phyloP scores from a whole-genome alignment of 2,888 invertebrate species.

The Clistopyga incitator region DNA sequence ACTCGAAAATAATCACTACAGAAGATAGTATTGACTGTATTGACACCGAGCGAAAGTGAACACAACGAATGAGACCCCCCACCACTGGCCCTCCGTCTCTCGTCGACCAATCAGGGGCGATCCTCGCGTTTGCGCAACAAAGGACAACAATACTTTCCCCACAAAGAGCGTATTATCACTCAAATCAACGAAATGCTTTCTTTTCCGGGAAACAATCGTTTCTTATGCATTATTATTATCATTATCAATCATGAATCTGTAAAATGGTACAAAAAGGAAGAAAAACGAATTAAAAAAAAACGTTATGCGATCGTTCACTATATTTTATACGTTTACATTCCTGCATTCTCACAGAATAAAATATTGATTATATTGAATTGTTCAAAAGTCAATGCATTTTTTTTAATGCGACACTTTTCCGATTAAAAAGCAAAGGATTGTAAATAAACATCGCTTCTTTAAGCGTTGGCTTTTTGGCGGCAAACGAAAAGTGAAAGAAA shows the following conservation, averaged over 20 bases:
- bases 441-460: too few relatives aligned
- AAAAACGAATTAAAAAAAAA: too few relatives aligned
- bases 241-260: neutral
- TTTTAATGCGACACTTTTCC: too few relatives aligned
- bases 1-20: constrained; percentile 16
- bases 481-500: too few relatives aligned
- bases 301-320: too few relatives aligned
- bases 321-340: too few relatives aligned
- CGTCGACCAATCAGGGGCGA: constrained; percentile 25
- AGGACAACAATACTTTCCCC: constrained; percentile 32
- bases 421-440: too few relatives aligned
- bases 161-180: neutral
- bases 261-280: neutral
- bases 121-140: constrained; percentile 40
- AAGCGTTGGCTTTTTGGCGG: too few relatives aligned
- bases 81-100: constrained; percentile 13
- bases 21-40: constrained; percentile 29
- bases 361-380: too few relatives aligned
- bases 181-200: neutral
- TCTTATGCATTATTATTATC: neutral
- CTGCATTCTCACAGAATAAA: too few relatives aligned
- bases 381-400: too few relatives aligned
- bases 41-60: constrained; percentile 53
- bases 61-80: constrained; percentile 42
- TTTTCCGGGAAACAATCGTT: neutral